A percentile compares a stretch with the other conserved stretches of the same genome.
These are phyloP conservation scores for Eledona agricola DNA, from an alignment of 2,888 invertebrate genomes.

Conservation along the genomic window DNA sequence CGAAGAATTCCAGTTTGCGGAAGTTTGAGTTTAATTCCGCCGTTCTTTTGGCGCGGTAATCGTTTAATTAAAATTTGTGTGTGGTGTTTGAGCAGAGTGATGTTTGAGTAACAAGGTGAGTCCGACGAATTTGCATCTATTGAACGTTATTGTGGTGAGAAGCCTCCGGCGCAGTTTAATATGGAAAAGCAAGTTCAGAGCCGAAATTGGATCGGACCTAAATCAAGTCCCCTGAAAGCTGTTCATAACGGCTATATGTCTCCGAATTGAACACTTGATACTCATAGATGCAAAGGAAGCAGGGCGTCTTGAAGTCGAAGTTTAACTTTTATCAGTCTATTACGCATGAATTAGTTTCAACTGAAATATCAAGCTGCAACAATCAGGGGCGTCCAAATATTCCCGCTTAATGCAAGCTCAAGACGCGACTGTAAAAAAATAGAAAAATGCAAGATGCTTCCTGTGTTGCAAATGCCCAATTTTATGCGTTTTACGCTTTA, in stretches of 20 bases:
- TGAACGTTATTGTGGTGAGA: conserved; percentile 27
- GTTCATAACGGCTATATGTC: conserved; percentile 45
- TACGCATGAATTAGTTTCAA: conserved; percentile 1
- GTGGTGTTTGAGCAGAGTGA: too few species aligned
- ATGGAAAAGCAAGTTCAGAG: conserved; percentile 29
- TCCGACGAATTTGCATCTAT: conserved; percentile 25
- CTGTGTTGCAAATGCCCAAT: too few species aligned
- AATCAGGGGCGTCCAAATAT: too few species aligned
- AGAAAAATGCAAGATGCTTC: too few species aligned
- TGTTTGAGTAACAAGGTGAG: conserved; percentile 24
- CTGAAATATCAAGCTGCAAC: neutral
- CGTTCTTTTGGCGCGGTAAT: conserved; percentile 56
- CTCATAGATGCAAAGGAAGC: conserved; percentile 28
- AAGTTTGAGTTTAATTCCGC: conserved; percentile 52
- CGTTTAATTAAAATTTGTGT: conserved; percentile 56
- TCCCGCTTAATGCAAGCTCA: too few species aligned
- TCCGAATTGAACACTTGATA: conserved; percentile 38
- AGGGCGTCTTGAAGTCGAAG: conserved; percentile 16
- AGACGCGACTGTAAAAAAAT: too few species aligned
- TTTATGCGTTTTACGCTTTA: too few species aligned
- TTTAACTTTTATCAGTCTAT: conserved; percentile 12
- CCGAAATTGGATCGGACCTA: conserved; percentile 43
- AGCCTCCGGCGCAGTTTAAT: conserved; percentile 30
- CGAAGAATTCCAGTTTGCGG: conserved; percentile 38
- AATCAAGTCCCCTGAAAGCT: conserved; percentile 43